phyloP scores from a whole-genome alignment of 2,797 vertebrate species.

The Spinus olivaceus region DNA sequence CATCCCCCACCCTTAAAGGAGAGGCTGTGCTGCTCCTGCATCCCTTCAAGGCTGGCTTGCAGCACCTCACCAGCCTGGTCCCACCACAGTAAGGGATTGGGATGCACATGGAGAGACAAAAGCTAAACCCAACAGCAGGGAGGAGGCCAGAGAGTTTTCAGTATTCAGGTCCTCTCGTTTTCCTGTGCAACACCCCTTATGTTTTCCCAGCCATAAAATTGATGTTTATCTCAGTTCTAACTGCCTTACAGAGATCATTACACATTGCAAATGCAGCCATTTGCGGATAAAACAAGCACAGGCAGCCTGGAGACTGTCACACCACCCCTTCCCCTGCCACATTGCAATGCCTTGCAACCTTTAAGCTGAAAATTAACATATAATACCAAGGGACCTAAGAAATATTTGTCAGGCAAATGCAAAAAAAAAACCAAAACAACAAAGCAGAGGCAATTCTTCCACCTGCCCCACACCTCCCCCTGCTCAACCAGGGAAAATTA shows the following conservation, averaged over 20 bases:
- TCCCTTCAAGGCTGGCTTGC: not conserved
- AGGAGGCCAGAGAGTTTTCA: constrained; percentile 23
- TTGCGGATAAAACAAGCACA: not conserved
- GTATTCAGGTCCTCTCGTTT: not conserved
- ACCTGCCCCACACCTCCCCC: not conserved
- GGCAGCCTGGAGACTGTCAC: constrained; percentile 10
- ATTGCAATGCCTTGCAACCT: not conserved
- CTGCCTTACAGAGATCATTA: constrained; percentile 55
- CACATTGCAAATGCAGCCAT: constrained; percentile 35
- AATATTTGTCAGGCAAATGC: not conserved
- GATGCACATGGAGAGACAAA: not conserved
- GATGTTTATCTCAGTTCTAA: constrained; percentile 39
- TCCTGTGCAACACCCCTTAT: not conserved
- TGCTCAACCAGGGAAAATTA: not conserved
- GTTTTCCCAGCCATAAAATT: constrained; percentile 46
- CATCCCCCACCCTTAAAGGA: not conserved
- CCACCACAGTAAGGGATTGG: not conserved
- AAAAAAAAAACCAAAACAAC: not conserved
- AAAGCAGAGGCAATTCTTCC: not conserved
- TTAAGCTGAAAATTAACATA: constrained; percentile 10
- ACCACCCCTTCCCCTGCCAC: not conserved
- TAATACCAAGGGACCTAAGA: not conserved
- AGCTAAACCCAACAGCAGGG: not conserved
- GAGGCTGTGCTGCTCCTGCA: not conserved
- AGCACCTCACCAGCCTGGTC: not conserved